Base-by-base conservation (phyloP, 2,888 invertebrate species). In the Leptopterna dolabrata region DNA sequence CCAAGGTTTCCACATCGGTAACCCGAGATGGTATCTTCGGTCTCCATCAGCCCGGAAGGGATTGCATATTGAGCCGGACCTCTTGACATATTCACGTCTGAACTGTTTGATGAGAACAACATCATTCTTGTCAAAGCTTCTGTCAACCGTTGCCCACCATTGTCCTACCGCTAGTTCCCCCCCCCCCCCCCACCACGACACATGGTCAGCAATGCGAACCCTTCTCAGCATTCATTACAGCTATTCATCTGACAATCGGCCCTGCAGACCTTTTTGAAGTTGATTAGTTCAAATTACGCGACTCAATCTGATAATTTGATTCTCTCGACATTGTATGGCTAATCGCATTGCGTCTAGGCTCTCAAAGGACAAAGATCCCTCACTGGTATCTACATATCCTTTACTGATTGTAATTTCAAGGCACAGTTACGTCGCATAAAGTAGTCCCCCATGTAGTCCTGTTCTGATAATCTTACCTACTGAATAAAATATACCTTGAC, bases 301-400 rank as follows among this genome's bases (percentile, higher is more conserved):
- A 45, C 19, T 45, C 47, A 45, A 78, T 78, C 78, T 19, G 78
- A 78, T 78, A 73, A 73, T 73, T 36, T 30, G 73, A 63, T 63
- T 63, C 24, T 27, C 1, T 19, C 16, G 24, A 55, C n/a, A 55
- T 55, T 55, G 55, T n/a, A 55, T 55, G n/a, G 55, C 55, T 63
- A 63, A 63, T 63, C 24, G n/a, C 63, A 63, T 27, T 63, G 63
- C 19, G 19, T 27, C 11, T 19, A 0, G 16, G 0, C 51, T 16
- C 16, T 16, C n/a, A 14, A 51, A 51, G n/a, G 16, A 14, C 51
- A 63, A 63, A 63, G 63, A 24, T 24, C 63, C 24, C 24, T 9
- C 24, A 7, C 11, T 24, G 63, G 11, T 3, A 7, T 63, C 24
- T 24, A 63, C 11, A 47, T 9, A 63, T 63, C 27, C 11, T 24